Percentiles rank a stretch among this genome's conserved stretches.
Evolutionary conservation across 1,140 invertebrate genomes (phyloP).

Genomic region (Acromyrmex heyeri): DNA sequence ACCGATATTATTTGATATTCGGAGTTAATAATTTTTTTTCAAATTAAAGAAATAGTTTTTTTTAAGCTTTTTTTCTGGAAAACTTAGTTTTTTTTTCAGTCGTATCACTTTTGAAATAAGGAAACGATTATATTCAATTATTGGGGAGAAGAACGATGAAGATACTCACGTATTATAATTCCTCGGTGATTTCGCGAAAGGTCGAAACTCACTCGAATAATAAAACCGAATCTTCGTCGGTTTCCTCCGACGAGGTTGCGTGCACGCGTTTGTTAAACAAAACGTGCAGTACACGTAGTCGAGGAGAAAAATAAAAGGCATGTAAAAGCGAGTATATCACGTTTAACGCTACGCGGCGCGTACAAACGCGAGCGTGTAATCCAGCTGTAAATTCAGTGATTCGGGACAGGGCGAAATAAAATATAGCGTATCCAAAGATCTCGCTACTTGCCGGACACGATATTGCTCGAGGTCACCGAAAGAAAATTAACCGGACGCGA

Average conservation of each 20-base stretch:
- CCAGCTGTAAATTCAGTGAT: conserved; percentile 36
- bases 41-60: too few relatives aligned
- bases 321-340: conserved; percentile 2
- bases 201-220: background rate
- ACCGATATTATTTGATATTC: too few relatives aligned
- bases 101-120: too few relatives aligned
- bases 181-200: background rate
- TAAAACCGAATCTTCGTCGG: conserved; percentile 14
- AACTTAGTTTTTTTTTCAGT: background rate
- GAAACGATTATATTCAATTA: background rate
- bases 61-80: too few relatives aligned
- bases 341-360: conserved; percentile 1
- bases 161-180: background rate
- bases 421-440: conserved; percentile 39
- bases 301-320: background rate
- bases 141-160: background rate
- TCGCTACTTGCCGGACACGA: background rate
- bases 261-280: conserved; percentile 15
- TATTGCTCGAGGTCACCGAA: conserved; percentile 29
- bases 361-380: conserved; percentile 2
- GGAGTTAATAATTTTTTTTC: too few relatives aligned
- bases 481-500: conserved; percentile 8
- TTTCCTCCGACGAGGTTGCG: background rate
- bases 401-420: conserved; percentile 28
- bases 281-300: background rate